Conservation (phyloP, 2,113 vertebrate genomes). For the Circaetus cinerascens region DNA sequence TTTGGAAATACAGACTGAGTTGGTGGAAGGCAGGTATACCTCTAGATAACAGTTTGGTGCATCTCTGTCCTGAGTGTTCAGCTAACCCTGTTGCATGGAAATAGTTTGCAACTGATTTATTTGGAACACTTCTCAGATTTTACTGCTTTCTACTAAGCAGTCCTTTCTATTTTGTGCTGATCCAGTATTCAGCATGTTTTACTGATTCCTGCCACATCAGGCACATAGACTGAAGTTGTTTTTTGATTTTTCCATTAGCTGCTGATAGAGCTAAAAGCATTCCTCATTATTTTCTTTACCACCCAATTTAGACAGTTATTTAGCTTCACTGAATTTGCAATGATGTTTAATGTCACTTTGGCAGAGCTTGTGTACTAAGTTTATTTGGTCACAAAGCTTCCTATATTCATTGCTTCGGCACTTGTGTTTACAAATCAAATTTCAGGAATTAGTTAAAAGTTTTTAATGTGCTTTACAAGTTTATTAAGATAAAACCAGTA, state of each 20-base stretch:
- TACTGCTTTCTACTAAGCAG: not conserved
- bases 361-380: not conserved
- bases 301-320: not conserved
- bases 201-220: not conserved
- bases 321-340: slow-evolving; percentile 7
- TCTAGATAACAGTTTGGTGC: not conserved
- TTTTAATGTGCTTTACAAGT: not conserved
- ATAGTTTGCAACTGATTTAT: not conserved
- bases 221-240: not conserved
- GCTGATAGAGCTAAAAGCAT: slow-evolving; percentile 40
- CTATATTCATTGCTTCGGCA: not conserved
- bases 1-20: not conserved
- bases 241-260: slow-evolving; percentile 50
- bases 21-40: not conserved
- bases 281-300: slow-evolving; percentile 52
- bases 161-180: not conserved
- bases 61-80: not conserved
- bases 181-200: not conserved
- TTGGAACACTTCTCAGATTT: not conserved
- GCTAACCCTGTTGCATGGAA: not conserved
- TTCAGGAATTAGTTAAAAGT: not conserved
- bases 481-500: not conserved
- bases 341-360: not conserved
- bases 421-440: not conserved
- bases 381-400: not conserved